Evolutionary conservation across 2,888 invertebrate genomes (phyloP), one percentile per base, ranked within the genome.

Genomic region (Adineta ricciae): DNA sequence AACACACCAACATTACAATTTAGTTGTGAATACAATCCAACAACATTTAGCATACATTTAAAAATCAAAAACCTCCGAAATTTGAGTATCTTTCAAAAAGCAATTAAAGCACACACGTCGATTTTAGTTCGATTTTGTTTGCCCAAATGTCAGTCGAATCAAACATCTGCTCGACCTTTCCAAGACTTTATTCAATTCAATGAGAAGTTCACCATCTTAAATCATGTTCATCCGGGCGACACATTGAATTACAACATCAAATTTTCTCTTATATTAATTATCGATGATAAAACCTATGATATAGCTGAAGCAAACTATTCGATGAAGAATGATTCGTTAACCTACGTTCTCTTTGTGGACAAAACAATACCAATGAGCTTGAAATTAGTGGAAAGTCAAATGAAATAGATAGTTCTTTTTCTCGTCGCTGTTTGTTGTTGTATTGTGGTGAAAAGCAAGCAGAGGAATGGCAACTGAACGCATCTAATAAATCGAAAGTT

Each of bases 21-120:
- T 21, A 78, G 73, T 41, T 78, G 73, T 78, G 73, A 78, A 78
- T 78, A 78, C 41, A 78, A 78, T 78, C 73, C 73, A 21, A 24
- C 73, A 41, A 41, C 73, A 41, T 78, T 41, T 41, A 41, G 38
- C 24, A 78, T 78, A 38, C 3, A 38, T 24, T 41, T 78, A 41
- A 36, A 78, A 38, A 24, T 78, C 21, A 38, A 78, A 41, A 78
- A 36, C 41, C 24, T 78, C 5, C 73, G 73, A 24, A 38, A 78
- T 78, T 38, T 78, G 38, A 78, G 38, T 41, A 46, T 46, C 5
- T 46, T 46, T 46, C 5, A 46, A 46, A 46, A 46, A 46, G 46
- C 46, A 46, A 46, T 46, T 46, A 46, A 46, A 46, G 8, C 46
- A 8, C 46, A 46, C 8, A 46, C 46, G 11, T 46, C 11, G 11